Evolutionary conservation across 2,797 vertebrate genomes (phyloP).

Genomic region (Enteromius mattozi): DNA sequence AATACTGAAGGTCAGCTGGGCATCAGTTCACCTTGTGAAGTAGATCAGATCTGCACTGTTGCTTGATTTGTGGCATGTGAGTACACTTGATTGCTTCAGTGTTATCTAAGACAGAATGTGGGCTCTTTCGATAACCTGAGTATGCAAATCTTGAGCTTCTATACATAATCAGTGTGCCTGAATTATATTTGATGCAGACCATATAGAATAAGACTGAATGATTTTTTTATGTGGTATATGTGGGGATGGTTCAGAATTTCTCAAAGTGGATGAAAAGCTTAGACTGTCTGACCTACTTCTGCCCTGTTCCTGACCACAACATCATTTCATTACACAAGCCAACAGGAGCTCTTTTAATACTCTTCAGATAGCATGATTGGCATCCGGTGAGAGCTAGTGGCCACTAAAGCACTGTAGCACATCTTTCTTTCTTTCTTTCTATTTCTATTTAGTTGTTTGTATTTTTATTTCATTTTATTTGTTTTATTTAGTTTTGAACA

Average conservation of each 20-base stretch:
- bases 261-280: slow-evolving; percentile 81
- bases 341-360: slow-evolving; percentile 33
- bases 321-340: slow-evolving; percentile 45
- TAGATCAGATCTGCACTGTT: slow-evolving; percentile 64
- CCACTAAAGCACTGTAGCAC: background rate
- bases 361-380: background rate
- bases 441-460: background rate
- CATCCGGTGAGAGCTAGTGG: background rate
- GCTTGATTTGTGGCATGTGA: background rate
- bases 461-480: background rate
- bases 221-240: slow-evolving; percentile 66
- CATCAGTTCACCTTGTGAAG: slow-evolving; percentile 61
- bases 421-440: background rate
- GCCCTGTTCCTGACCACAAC: slow-evolving; percentile 55
- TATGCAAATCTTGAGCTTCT: background rate
- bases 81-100: slow-evolving; percentile 8
- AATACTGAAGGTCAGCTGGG: slow-evolving; percentile 46
- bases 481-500: background rate
- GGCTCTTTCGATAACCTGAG: background rate
- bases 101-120: background rate
- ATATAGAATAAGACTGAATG: slow-evolving; percentile 47
- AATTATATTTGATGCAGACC: background rate
- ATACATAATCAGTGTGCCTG: background rate
- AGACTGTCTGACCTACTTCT: slow-evolving; percentile 80
- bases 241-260: slow-evolving; percentile 55